A percentile compares a stretch with the other conserved stretches of the same genome.
These are phyloP conservation scores for Cydia amplana DNA, from an alignment of 1,140 invertebrate genomes.

Conservation along the genomic window DNA sequence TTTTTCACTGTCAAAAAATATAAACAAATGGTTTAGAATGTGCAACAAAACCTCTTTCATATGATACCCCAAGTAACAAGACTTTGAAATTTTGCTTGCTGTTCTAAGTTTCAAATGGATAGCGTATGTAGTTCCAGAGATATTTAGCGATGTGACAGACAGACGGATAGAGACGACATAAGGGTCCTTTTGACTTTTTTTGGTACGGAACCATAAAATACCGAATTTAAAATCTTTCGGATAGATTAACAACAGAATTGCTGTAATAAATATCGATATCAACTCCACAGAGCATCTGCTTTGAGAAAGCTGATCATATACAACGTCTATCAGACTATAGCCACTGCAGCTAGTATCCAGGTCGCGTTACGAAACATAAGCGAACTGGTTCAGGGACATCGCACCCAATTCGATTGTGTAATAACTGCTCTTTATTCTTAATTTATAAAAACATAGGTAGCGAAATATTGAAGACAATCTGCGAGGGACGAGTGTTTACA, in stretches of 20 bases:
- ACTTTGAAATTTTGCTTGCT: too few species aligned
- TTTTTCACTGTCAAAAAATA: too few species aligned
- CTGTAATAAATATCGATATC: neutral
- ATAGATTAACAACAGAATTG: neutral
- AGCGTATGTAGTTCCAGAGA: too few species aligned
- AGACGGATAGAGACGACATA: too few species aligned
- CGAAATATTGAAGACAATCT: neutral
- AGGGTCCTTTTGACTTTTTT: neutral
- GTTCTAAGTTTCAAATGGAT: too few species aligned
- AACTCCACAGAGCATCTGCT: neutral
- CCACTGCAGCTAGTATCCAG: constrained; percentile 52
- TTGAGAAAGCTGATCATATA: constrained; percentile 14
- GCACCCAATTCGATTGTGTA: constrained; percentile 66
- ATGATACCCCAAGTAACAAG: too few species aligned
- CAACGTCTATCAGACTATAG: constrained; percentile 44
- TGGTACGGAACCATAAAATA: neutral
- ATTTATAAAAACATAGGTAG: neutral
- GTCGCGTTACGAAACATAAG: constrained; percentile 68
- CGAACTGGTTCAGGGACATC: constrained; percentile 70
- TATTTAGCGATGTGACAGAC: too few species aligned
- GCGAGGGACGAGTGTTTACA: neutral
- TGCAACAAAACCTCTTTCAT: too few species aligned
- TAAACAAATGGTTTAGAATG: too few species aligned
- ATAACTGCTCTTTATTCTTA: constrained; percentile 52
- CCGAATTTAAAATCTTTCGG: neutral